Evolutionary conservation across 2,888 invertebrate genomes (phyloP).

Genomic region (Drosophila percnosoma): DNA sequence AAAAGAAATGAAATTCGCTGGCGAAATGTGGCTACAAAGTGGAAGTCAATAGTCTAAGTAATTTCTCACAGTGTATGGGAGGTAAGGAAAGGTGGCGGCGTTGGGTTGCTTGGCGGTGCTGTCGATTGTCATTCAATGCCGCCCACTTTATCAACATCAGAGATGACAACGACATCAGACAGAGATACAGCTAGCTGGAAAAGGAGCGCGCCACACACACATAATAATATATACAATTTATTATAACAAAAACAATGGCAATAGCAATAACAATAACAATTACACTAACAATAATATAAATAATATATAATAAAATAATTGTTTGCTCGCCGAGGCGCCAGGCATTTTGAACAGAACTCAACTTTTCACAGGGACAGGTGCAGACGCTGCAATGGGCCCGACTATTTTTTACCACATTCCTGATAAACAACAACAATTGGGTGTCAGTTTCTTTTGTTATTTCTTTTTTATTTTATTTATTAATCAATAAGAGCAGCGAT

Average conservation of each 20-base stretch:
- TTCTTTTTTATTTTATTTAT: constrained; percentile 43
- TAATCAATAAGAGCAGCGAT: constrained; percentile 75
- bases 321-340: constrained; percentile 63
- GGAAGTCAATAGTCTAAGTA: neutral
- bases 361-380: constrained; percentile 19
- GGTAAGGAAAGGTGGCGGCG: neutral
- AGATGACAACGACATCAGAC: constrained; percentile 43
- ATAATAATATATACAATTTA: constrained; percentile 33
- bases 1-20: constrained; percentile 10
- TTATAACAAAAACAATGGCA: constrained; percentile 40
- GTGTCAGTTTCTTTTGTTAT: constrained; percentile 49
- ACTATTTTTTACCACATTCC: constrained; percentile 17
- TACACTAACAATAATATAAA: constrained; percentile 13
- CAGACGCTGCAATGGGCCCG: constrained; percentile 10
- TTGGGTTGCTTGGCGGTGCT: constrained; percentile 8
- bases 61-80: constrained; percentile 61
- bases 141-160: constrained; percentile 59
- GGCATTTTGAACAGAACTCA: constrained; percentile 15
- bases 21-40: constrained; percentile 26
- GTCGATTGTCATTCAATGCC: constrained; percentile 62
- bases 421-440: constrained; percentile 40
- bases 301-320: constrained; percentile 48
- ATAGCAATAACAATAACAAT: constrained; percentile 27
- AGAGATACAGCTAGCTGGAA: constrained; percentile 26
- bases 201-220: constrained; percentile 38